Evolutionary conservation across 2,797 vertebrate species (phyloP), one percentile per base, ranked within the genome.

Genomic region (Scleropages formosus): DNA sequence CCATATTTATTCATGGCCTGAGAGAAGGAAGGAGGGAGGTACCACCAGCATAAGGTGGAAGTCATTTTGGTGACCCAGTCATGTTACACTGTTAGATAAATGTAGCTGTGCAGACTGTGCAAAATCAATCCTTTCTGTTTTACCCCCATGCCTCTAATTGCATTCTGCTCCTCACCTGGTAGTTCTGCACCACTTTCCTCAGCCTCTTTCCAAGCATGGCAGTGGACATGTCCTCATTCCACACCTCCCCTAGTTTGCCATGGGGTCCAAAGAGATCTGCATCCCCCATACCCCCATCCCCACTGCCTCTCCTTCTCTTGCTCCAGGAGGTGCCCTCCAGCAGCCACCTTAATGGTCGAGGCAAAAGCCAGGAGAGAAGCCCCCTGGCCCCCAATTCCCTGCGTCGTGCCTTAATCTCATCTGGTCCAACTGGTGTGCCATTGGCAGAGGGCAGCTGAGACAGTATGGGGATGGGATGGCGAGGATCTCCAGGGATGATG

Each of bases 1-100:
- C 88, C 90, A 3, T 93, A 93, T 79, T 92, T 94, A 77, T 94
- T 93, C 90, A 90, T 93, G 0, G 91, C 86, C 92, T 92, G 76
- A 47, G 73, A 75, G 58, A 22, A 7, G 49, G 10, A 6, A 1
- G 26, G 46, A 72, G 27, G 18, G 16, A 62, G 27, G 31, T 16
- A 61, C 18, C 1, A 58, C 12, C 53, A 58, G 53, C 12, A 13
- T 12, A 67, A 46, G 20, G 39, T 39, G 59, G 0, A 49, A 53
- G 11, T 56, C 11, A 12, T 18, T 56, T 18, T 56, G 53, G 1
- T 11, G 53, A 12, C 16, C 47, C 11, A 69, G 22, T 69, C 47
- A 53, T 53, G 20, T 69, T 69, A 69, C 51, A 24, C 49, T 15
- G 13, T 6, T 67, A 26, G 22, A 49, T 24, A 69, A 69, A 69